Evolutionary conservation across 92 coral and sea anemone genomes (phyloP).

Genomic region (Bergia puertoricense): DNA sequence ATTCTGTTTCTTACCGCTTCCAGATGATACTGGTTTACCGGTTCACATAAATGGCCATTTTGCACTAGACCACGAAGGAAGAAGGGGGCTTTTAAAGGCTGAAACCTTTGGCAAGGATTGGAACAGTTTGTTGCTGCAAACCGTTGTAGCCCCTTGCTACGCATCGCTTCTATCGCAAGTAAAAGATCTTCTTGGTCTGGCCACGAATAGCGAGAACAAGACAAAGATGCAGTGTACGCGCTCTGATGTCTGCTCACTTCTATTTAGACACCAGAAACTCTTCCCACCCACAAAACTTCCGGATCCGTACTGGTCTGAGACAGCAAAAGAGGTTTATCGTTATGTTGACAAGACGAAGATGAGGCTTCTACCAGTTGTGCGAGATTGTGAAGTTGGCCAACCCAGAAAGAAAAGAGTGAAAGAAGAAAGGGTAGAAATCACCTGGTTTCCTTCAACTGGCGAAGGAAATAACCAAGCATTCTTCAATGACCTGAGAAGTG

Average conservation of each 20-base stretch:
- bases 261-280: constrained; percentile 50
- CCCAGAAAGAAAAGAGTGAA: neutral
- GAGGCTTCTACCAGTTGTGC: constrained; percentile 69
- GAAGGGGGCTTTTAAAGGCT: constrained; percentile 56
- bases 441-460: constrained; percentile 74
- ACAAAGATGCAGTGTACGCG: constrained; percentile 20
- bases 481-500: constrained; percentile 45
- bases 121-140: constrained; percentile 56
- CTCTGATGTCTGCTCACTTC: neutral
- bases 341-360: constrained; percentile 37
- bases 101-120: constrained; percentile 53
- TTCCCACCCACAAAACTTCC: constrained; percentile 55
- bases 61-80: constrained; percentile 65
- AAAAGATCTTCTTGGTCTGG: constrained; percentile 16
- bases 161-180: constrained; percentile 55
- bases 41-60: constrained; percentile 87
- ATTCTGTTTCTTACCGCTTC: constrained; percentile 75
- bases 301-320: constrained; percentile 56
- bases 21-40: constrained; percentile 67
- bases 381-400: neutral
- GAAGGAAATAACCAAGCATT: constrained; percentile 59
- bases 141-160: constrained; percentile 73
- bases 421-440: neutral
- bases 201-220: constrained; percentile 15
- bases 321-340: constrained; percentile 70